These are phyloP conservation scores for Crax fasciolata DNA, from an alignment of 2,797 vertebrate species.

Conservation along the genomic window DNA sequence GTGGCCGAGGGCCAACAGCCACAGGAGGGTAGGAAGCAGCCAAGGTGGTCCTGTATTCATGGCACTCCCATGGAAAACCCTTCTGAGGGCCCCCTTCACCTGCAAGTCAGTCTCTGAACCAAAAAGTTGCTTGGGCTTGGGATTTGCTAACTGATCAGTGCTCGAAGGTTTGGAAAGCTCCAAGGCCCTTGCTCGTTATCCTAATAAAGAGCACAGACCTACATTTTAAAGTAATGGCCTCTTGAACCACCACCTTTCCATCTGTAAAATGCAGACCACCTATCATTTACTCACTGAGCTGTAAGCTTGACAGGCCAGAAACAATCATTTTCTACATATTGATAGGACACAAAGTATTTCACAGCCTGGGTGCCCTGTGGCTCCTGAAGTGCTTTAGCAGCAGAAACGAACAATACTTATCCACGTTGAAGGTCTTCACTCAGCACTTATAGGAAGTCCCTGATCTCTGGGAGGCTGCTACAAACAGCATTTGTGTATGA, in stretches of 20 bases:
- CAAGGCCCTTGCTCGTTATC: no score
- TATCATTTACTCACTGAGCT: background rate
- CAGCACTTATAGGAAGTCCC: background rate
- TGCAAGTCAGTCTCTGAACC: background rate
- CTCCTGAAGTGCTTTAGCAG: background rate
- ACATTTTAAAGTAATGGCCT: background rate
- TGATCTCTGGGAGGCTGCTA: background rate
- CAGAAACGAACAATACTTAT: background rate
- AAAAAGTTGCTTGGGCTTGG: background rate
- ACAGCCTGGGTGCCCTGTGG: background rate
- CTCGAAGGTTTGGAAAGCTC: background rate
- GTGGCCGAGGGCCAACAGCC: background rate
- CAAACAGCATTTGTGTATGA: background rate
- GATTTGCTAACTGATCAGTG: background rate
- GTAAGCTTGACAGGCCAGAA: background rate
- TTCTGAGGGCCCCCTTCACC: background rate
- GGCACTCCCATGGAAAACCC: background rate
- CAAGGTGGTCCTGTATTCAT: background rate
- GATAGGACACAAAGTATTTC: no score
- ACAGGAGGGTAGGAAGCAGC: background rate
- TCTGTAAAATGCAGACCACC: background rate
- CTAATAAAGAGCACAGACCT: background rate
- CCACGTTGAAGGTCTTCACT: background rate
- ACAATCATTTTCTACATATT: background rate
- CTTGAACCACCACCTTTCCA: background rate